Base-by-base conservation (phyloP, 2,113 vertebrate genomes). In the Indri indri region DNA sequence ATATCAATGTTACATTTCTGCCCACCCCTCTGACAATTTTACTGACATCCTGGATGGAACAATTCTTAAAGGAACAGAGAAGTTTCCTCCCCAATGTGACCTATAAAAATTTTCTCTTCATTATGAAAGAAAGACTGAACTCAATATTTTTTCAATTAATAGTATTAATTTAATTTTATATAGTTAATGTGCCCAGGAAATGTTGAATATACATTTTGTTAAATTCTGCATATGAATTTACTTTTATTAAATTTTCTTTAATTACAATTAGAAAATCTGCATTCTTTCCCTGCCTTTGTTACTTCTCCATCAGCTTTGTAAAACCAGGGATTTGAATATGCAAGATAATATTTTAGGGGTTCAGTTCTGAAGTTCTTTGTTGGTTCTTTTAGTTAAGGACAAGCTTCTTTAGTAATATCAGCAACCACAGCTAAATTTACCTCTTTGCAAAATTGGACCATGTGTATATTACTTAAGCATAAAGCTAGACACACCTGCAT, bases 91-190 rank as follows among this genome's bases (percentile, higher is more conserved):
- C n/a, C 9, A 11, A 3, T 10, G 8, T 76, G 57, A 65, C 22
- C 25, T 74, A 52, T 74, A 57, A 95, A 93, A 74, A 66, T 30
- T 61, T 50, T 32, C 20, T 71, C 6, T 68, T 5, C 5, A 20
- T 32, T 54, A 34, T 89, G 50, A 87, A 79, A 93, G 20, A 80
- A 83, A 93, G 20, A 80, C 20, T 71, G 54, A 61, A 82, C 9
- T 89, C 40, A 25, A 13, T 57, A 45, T 71, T 85, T 91, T 73
- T 68, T 9, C 45, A 94, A 70, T 73, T 93, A 96, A 54, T 66
- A n/a, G 65, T 70, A 82, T 40, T 85, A 91, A 84, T 66, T 93
- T 65, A 65, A 89, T 88, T 97, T 76, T 89, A 71, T 20, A 68
- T 90, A 86, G 59, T n/a, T 70, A 66, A 73, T 52, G 16, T 90